A percentile compares a stretch with the other conserved stretches of the same genome.
Conservation (phyloP, 2,797 vertebrate species). For the Percopsis omiscomaycus region DNA sequence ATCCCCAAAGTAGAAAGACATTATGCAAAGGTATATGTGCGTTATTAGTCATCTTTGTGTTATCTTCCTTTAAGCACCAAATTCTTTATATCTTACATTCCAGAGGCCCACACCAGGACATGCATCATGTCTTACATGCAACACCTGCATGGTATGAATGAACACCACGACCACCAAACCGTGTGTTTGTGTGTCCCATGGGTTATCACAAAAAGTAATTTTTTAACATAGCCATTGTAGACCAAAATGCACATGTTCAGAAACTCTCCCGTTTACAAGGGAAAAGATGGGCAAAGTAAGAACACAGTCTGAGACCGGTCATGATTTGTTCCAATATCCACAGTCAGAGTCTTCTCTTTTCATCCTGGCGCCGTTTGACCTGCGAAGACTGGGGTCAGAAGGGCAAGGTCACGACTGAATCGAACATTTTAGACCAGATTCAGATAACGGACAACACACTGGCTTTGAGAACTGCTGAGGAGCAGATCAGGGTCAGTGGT, state of each 20-base stretch:
- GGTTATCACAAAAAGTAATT: background rate
- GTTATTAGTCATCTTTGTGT: too few species aligned
- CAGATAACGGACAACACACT: background rate
- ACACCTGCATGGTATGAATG: too few species aligned
- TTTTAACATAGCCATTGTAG: background rate
- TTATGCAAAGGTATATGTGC: too few species aligned
- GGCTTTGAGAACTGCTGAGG: too few species aligned
- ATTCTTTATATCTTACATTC: too few species aligned
- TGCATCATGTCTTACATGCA: too few species aligned
- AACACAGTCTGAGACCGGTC: conserved; percentile 17
- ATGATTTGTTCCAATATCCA: conserved; percentile 64
- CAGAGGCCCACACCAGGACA: too few species aligned
- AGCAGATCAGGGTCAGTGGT: too few species aligned
- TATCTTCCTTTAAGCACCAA: too few species aligned
- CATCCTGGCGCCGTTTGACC: conserved; percentile 66
- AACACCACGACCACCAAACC: too few species aligned
- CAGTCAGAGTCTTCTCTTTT: conserved; percentile 64
- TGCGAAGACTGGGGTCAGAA: conserved; percentile 68
- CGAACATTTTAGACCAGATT: background rate
- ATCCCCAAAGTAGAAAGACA: too few species aligned
- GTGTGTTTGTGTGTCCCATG: background rate
- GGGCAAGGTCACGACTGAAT: conserved; percentile 26
- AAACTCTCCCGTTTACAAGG: conserved; percentile 31
- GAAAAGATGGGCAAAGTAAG: conserved; percentile 37
- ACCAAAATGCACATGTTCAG: conserved; percentile 38